phyloP scores from a whole-genome alignment of 2,113 vertebrate genomes.

The Talpa occidentalis region DNA sequence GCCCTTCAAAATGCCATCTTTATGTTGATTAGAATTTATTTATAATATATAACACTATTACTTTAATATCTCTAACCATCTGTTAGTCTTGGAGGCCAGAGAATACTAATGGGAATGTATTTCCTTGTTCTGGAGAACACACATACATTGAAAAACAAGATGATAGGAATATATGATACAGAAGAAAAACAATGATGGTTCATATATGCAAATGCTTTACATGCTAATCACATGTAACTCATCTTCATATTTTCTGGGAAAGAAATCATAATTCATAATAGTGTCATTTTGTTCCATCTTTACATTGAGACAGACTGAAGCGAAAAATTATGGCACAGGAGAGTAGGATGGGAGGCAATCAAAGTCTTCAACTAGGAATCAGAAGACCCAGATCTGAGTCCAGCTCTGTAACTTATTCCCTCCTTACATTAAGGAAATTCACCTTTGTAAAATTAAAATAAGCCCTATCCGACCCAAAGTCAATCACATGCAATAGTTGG shows the following conservation, averaged over 20 bases:
- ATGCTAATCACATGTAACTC: neutral
- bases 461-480: neutral
- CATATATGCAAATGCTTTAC: neutral
- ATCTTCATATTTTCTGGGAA: neutral
- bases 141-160: neutral
- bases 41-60: too few species aligned
- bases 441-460: conserved; percentile 14
- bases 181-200: neutral
- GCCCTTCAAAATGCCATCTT: too few species aligned
- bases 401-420: neutral
- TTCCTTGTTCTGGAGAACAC: neutral
- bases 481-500: neutral
- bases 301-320: neutral
- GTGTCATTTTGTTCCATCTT: neutral
- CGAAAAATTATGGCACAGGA: neutral
- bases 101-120: neutral
- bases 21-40: too few species aligned
- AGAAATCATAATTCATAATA: neutral
- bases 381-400: neutral
- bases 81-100: neutral
- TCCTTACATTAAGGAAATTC: neutral
- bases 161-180: neutral
- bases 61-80: neutral
- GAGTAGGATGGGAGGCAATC: neutral
- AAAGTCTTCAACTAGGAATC: neutral